phyloP scores from a whole-genome alignment of 1,140 invertebrate species.

The Thaumatotibia leucotreta region DNA sequence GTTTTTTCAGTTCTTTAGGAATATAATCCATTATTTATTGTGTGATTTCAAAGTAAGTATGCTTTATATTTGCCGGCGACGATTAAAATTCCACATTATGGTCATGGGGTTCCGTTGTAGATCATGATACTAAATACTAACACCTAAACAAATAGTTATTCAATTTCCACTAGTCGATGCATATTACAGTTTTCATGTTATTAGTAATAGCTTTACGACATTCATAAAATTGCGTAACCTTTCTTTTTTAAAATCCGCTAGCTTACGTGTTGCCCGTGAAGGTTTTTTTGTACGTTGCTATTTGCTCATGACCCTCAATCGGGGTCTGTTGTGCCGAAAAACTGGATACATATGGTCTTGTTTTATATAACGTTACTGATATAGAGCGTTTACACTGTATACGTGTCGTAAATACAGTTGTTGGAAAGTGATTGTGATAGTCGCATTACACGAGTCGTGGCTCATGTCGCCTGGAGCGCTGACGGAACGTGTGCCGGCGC shows the following conservation, averaged over 20 bases:
- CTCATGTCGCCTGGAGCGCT: conserved; percentile 25
- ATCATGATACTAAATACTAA: conserved; percentile 23
- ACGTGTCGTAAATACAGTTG: conserved; percentile 19
- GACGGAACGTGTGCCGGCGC: not conserved
- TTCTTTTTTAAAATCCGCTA: conserved; percentile 66
- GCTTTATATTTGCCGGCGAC: conserved; percentile 42
- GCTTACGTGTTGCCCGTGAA: conserved; percentile 73
- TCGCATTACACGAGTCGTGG: conserved; percentile 15
- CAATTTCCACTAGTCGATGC: not conserved
- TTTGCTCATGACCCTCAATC: conserved; percentile 66
- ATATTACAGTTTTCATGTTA: conserved; percentile 13
- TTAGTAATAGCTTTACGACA: conserved; percentile 35
- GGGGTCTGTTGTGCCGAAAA: conserved; percentile 47
- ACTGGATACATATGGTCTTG: conserved; percentile 46
- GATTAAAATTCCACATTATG: conserved; percentile 42
- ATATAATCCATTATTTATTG: conserved; percentile 38
- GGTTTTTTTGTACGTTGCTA: conserved; percentile 48
- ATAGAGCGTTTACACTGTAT: conserved; percentile 11
- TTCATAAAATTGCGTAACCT: conserved; percentile 70
- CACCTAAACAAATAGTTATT: conserved; percentile 28
- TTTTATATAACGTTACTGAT: conserved; percentile 19
- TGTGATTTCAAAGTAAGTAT: conserved; percentile 57
- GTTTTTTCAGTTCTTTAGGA: conserved; percentile 34
- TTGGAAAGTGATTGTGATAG: conserved; percentile 34
- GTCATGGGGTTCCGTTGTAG: conserved; percentile 39